Evolutionary conservation across 1,140 invertebrate species (phyloP).

Genomic region (Drosophila nikananu): DNA sequence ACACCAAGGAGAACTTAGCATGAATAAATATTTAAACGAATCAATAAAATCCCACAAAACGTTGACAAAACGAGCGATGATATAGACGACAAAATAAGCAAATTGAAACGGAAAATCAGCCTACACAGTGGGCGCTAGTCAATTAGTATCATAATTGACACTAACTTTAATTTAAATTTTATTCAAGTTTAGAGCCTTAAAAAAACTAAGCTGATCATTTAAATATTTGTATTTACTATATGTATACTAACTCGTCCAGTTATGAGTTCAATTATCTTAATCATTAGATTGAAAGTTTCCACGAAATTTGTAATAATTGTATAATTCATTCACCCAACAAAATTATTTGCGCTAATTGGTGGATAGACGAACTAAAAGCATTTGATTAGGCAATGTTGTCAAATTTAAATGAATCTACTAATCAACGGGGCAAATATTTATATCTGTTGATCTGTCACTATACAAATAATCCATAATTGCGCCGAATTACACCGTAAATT

Average conservation of each 20-base stretch:
- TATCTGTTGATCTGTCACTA: not conserved
- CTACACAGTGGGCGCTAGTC: not conserved
- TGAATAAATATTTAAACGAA: slow-evolving; percentile 64
- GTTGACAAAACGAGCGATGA: slow-evolving; percentile 57
- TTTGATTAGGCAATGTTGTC: slow-evolving; percentile 1
- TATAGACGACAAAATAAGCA: slow-evolving; percentile 24
- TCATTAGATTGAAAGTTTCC: too few species aligned
- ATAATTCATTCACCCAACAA: not conserved
- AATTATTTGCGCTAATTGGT: slow-evolving; percentile 3
- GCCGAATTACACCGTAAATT: not conserved
- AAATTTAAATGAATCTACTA: slow-evolving; percentile 3
- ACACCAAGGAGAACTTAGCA: slow-evolving; percentile 34
- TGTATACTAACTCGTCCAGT: not conserved
- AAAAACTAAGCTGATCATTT: not conserved
- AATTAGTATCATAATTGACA: not conserved
- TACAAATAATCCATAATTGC: not conserved
- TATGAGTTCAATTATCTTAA: too few species aligned
- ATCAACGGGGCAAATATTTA: slow-evolving; percentile 1
- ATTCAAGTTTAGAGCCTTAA: not conserved
- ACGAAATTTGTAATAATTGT: not conserved
- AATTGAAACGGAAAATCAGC: slow-evolving; percentile 9
- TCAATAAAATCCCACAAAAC: slow-evolving; percentile 67
- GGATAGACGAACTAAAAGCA: not conserved
- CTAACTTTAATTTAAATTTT: not conserved
- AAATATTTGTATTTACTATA: not conserved